Evolutionary conservation across 2,113 vertebrate genomes (phyloP).

Genomic region (Sander vitreus): DNA sequence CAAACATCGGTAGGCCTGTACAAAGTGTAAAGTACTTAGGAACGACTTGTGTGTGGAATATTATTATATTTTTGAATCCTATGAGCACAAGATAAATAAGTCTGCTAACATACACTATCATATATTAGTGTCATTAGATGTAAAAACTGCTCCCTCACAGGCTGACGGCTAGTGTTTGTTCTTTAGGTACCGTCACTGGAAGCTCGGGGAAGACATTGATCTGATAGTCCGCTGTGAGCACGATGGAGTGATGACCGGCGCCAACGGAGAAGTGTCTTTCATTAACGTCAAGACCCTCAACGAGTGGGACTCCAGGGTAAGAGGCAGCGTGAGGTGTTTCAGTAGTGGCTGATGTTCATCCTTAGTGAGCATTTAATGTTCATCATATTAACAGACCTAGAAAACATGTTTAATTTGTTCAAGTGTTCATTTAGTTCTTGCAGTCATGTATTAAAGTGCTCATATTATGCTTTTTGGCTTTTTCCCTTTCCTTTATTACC

Average conservation of each 20-base stretch:
- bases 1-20: background rate
- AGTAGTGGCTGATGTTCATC: background rate
- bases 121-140: background rate
- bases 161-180: background rate
- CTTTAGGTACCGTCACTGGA: constrained; percentile 97
- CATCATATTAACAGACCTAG: background rate
- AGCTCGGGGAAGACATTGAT: constrained; percentile 97
- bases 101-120: background rate
- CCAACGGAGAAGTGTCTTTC: constrained; percentile 98
- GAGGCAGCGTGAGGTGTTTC: background rate
- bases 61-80: background rate
- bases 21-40: background rate
- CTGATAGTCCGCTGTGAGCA: constrained; percentile 98
- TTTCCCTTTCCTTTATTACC: too few relatives aligned
- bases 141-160: background rate
- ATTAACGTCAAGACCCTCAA: constrained; percentile 98
- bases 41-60: background rate
- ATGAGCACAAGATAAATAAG: background rate
- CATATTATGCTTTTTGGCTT: too few relatives aligned
- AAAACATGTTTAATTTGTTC: background rate
- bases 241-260: constrained; percentile 97
- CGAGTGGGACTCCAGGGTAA: constrained; percentile 98
- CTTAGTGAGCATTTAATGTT: too few relatives aligned
- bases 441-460: too few relatives aligned
- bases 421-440: background rate